These are phyloP conservation scores for Mongoloraphidia duomilia DNA, from an alignment of 2,888 invertebrate genomes.

Conservation along the genomic window DNA sequence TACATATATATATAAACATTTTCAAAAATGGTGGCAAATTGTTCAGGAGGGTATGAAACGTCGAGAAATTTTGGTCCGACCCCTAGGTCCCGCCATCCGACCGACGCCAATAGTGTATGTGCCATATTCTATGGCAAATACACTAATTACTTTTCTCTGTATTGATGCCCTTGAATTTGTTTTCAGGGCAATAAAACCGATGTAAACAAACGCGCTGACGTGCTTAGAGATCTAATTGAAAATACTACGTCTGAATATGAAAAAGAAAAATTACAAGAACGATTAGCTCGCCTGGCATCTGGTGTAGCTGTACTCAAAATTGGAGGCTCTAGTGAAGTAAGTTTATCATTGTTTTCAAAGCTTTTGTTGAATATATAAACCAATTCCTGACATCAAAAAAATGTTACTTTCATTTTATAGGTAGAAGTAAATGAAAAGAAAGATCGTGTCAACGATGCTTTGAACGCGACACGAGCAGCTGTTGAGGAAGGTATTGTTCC, in stretches of 20 bases:
- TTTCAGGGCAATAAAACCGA: conserved; percentile 27
- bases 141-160: not conserved
- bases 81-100: too few species aligned
- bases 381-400: not conserved
- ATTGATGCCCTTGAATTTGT: not conserved
- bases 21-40: too few species aligned
- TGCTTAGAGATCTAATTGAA: conserved; percentile 31
- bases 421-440: conserved; percentile 35
- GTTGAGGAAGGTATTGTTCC: conserved; percentile 37
- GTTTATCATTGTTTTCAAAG: too few species aligned
- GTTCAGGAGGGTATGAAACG: too few species aligned
- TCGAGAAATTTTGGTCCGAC: too few species aligned
- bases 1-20: too few species aligned
- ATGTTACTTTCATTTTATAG: not conserved
- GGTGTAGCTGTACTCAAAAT: conserved; percentile 35
- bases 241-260: conserved; percentile 33
- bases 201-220: conserved; percentile 28
- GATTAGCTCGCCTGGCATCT: conserved; percentile 32
- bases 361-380: too few species aligned
- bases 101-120: too few species aligned
- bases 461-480: conserved; percentile 34
- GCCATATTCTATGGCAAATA: too few species aligned
- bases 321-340: conserved; percentile 33
- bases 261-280: conserved; percentile 34
- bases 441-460: conserved; percentile 33